Evolutionary conservation across 2,797 vertebrate species (phyloP).

Genomic region (Characodon lateralis): DNA sequence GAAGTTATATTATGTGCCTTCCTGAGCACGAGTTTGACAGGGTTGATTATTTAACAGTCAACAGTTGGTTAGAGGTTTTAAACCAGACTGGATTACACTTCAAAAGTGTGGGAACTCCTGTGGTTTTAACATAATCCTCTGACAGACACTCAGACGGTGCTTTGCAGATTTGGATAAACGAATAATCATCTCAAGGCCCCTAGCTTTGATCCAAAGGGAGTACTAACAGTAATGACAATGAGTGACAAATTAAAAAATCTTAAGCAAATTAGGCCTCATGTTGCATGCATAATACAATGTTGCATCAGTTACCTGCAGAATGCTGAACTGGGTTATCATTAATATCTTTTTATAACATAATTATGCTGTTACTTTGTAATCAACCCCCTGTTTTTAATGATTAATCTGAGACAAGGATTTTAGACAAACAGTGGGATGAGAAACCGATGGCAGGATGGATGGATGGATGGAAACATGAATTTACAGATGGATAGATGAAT

Average conservation of each 20-base stretch:
- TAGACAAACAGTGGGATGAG: no score
- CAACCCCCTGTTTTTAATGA: conserved; percentile 29
- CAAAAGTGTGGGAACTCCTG: conserved; percentile 21
- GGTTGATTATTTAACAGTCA: conserved; percentile 30
- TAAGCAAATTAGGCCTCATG: conserved; percentile 54
- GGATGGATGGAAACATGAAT: background rate
- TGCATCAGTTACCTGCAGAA: conserved; percentile 55
- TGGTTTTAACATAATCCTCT: conserved; percentile 42
- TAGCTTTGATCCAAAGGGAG: conserved; percentile 62
- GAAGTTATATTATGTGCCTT: conserved; percentile 28
- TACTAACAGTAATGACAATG: conserved; percentile 64
- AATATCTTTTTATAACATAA: conserved; percentile 37
- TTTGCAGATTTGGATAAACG: conserved; percentile 46
- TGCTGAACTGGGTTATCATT: conserved; percentile 40
- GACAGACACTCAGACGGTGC: conserved; percentile 31
- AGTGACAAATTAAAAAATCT: conserved; percentile 39
- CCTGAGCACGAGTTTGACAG: background rate
- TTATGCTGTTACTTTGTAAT: conserved; percentile 26
- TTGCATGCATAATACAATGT: conserved; percentile 59
- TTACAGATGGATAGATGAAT: no score
- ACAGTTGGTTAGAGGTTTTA: conserved; percentile 31
- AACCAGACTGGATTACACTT: conserved; percentile 48
- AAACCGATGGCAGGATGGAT: background rate
- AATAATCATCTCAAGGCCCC: conserved; percentile 59
- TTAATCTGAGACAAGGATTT: no score